Base-by-base conservation (phyloP, 2,113 vertebrate genomes). In the Hemiprocne comata region DNA sequence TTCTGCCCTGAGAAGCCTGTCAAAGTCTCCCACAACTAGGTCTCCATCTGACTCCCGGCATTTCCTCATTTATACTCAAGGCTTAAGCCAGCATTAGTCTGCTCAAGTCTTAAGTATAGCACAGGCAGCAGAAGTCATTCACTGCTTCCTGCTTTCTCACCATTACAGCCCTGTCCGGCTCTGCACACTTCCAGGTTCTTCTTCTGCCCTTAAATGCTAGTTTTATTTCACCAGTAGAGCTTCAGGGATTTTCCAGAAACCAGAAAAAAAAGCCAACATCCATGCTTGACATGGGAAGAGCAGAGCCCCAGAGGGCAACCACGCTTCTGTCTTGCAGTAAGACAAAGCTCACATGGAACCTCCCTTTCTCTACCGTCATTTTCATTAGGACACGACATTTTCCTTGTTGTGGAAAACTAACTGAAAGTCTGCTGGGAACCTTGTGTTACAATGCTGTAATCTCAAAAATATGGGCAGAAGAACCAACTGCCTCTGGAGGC, bases 91-190 rank as follows among this genome's bases (percentile, higher is more conserved):
- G 16, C 13, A 67, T 76, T 54, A 76, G 18, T 23, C 42, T 0
- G 0, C n/a, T 54, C 18, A 26, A 26, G 13, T 50, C 51, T 46
- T 46, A 84, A 80, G 31, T 44, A 55, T 11, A 73, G 73, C 57
- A 80, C 2, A 2, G 38, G 57, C 4, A 1, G 25, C 33, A 16
- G 40, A 21, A 61, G 16, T 26, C 36, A 66, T 31, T 51, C 57
- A 21, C 4, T 3, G 4, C 36, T 31, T 44, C 3, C 3, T 79
- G 48, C 31, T 28, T 70, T 69, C 17, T 10, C 10, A 9, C 9
- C 2, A 0, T 20, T 50, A 6, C 3, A 58, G 21, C 7, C 34
- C 18, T 1, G 1, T 58, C 28, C 1, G 1, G 9, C 54, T 42
- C 29, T 6, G 1, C 19, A 17, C 21, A 21, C 46, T 48, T 21